Conservation (phyloP, 2,888 invertebrate species). For the Endomychus coccineus region DNA sequence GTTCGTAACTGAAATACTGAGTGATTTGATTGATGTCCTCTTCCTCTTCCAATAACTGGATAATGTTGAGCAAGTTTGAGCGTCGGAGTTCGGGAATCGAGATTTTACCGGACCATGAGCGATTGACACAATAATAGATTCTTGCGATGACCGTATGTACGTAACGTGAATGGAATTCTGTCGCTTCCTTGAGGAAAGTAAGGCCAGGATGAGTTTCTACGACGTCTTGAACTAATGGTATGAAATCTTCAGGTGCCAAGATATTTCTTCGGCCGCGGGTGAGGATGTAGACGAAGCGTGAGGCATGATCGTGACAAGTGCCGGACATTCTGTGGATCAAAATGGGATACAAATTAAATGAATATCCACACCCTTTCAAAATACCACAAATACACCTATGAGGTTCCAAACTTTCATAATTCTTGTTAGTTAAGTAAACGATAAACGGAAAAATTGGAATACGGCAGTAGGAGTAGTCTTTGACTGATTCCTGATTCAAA, state of each 20-base stretch:
- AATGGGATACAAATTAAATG: no score
- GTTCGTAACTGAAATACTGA: constrained; percentile 93
- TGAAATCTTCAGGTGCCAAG: constrained; percentile 84
- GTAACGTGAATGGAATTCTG: constrained; percentile 98
- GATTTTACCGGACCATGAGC: constrained; percentile 94
- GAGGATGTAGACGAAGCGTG: constrained; percentile 80
- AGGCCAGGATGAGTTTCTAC: constrained; percentile 97
- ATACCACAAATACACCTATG: no score
- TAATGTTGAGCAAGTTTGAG: constrained; percentile 79
- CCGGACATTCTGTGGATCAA: constrained; percentile 60
- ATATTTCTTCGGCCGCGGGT: constrained; percentile 62
- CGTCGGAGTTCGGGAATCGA: constrained; percentile 81
- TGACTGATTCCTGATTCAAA: no score
- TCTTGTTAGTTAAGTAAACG: no score
- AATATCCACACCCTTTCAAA: no score
- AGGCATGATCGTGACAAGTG: constrained; percentile 80
- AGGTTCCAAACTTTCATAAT: no score
- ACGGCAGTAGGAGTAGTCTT: no score
- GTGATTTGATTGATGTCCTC: constrained; percentile 95
- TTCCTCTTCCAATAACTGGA: constrained; percentile 83
- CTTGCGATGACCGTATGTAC: constrained; percentile 97
- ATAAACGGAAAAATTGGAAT: no score
- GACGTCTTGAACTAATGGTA: constrained; percentile 92
- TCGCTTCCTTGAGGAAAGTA: constrained; percentile 93
- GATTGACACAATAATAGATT: constrained; percentile 87